Percentiles rank a stretch among this genome's conserved stretches.
phyloP scores from a whole-genome alignment of 92 coral and sea anemone genomes.

The Diadumene lineata region DNA sequence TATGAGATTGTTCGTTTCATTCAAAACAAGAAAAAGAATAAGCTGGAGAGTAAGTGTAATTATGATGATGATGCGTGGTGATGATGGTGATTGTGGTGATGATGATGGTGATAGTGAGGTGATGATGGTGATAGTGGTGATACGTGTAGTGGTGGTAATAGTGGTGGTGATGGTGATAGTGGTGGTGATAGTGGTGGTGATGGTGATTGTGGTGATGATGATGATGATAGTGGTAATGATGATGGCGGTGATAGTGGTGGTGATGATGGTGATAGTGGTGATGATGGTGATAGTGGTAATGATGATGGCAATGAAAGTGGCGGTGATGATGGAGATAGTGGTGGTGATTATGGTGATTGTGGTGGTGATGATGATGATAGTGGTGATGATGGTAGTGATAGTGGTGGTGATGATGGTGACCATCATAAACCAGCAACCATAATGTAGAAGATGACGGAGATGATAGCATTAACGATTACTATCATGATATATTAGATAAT shows the following conservation, averaged over 20 bases:
- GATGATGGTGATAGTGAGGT: neutral
- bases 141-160: neutral
- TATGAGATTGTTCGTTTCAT: slow-evolving; percentile 7
- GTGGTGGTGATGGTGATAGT: neutral
- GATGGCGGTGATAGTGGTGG: neutral
- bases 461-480: no score
- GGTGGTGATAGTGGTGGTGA: neutral
- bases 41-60: neutral
- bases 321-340: neutral
- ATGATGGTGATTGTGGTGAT: neutral
- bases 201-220: neutral
- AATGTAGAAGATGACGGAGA: no score
- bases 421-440: no score
- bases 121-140: neutral
- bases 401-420: no score
- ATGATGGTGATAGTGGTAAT: neutral
- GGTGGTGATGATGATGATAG: neutral
- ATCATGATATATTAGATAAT: no score
- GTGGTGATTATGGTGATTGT: neutral
- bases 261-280: neutral
- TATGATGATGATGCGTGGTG: neutral
- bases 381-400: neutral
- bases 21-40: slow-evolving; percentile 3
- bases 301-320: neutral
- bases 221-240: neutral